A percentile compares a stretch with the other conserved stretches of the same genome.
phyloP scores from a whole-genome alignment of 2,888 invertebrate species.

The Lathronympha strigana region DNA sequence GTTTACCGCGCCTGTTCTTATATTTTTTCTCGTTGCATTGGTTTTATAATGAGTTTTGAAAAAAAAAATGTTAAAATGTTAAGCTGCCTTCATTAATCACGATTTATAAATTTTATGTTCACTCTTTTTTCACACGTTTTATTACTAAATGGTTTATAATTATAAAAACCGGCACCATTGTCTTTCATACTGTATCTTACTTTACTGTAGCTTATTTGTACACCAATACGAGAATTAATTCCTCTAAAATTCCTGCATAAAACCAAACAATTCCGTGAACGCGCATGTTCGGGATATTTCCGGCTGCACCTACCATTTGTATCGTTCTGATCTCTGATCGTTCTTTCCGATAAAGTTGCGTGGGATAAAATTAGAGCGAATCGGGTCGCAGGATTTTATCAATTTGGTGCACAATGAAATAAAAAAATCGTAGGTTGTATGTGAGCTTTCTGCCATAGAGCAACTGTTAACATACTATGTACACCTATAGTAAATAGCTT shows the following conservation, averaged over 20 bases:
- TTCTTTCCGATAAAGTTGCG: slow-evolving; percentile 7
- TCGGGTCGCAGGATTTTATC: background rate
- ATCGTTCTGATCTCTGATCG: slow-evolving; percentile 4
- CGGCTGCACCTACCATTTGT: slow-evolving; percentile 12
- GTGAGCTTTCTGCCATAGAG: too few species aligned
- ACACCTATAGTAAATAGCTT: too few species aligned
- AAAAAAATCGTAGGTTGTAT: too few species aligned
- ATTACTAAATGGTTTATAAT: too few species aligned
- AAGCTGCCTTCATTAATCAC: background rate
- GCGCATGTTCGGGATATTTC: slow-evolving; percentile 10
- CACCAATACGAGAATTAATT: too few species aligned
- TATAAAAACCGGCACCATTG: too few species aligned
- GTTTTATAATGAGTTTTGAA: slow-evolving; percentile 30
- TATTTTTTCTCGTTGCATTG: slow-evolving; percentile 18
- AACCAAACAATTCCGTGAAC: slow-evolving; percentile 21
- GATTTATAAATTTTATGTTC: too few species aligned
- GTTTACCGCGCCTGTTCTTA: slow-evolving; percentile 31
- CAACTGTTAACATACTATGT: too few species aligned
- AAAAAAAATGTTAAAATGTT: slow-evolving; percentile 2
- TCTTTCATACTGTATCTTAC: too few species aligned
- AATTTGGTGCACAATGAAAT: background rate
- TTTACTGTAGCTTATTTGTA: too few species aligned
- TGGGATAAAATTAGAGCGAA: slow-evolving; percentile 21
- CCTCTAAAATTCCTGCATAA: background rate
- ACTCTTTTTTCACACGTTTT: too few species aligned